These are phyloP conservation scores for Pachycephus smyrnensis DNA, from an alignment of 2,888 invertebrate species.

Conservation along the genomic window DNA sequence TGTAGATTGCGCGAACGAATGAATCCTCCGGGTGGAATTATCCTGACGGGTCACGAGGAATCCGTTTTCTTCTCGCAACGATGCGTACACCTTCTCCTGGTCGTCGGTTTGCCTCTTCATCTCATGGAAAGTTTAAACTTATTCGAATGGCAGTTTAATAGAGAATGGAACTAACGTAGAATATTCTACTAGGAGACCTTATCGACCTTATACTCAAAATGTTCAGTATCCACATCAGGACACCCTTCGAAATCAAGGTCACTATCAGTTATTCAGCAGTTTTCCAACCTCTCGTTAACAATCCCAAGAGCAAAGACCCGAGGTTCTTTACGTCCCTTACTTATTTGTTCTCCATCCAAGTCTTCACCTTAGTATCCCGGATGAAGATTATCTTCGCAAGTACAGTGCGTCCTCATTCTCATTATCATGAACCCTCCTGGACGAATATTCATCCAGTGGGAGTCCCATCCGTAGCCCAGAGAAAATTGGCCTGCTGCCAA, in stretches of 20 bases:
- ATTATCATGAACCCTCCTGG: neutral
- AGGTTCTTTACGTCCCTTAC: neutral
- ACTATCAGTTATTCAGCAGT: neutral
- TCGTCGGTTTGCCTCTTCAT: neutral
- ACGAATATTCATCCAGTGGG: neutral
- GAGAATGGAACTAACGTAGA: neutral
- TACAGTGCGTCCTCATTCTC: neutral
- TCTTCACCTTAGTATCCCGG: neutral
- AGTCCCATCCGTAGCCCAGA: neutral
- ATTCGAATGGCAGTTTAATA: neutral
- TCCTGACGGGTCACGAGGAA: neutral
- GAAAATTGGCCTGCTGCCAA: neutral
- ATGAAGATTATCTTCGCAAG: neutral
- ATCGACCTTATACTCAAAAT: neutral
- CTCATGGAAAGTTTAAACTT: neutral
- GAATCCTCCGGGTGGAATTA: slow-evolving; percentile 7
- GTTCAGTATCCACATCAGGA: neutral
- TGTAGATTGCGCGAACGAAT: slow-evolving; percentile 9
- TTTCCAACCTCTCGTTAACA: neutral
- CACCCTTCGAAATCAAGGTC: neutral
- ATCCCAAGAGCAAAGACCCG: neutral
- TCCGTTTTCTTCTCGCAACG: slow-evolving; percentile 1
- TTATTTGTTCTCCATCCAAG: neutral
- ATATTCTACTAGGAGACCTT: neutral
- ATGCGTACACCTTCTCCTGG: neutral